Evolutionary conservation across 2,113 vertebrate genomes (phyloP).

Genomic region (Melanostigma gelatinosum): DNA sequence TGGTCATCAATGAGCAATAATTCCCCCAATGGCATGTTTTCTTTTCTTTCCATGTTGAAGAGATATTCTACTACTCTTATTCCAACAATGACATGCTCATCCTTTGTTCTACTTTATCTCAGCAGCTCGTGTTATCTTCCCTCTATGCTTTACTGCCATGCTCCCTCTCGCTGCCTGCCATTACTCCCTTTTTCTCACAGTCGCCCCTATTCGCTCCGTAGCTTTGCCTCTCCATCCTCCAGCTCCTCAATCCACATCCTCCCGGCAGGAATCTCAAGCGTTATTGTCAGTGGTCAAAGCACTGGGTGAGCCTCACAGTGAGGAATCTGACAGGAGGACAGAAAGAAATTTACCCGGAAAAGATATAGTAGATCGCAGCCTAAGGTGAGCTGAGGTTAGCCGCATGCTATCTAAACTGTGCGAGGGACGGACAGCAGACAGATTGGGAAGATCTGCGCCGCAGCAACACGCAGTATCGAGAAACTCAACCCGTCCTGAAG

Average conservation of each 20-base stretch:
- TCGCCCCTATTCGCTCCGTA: constrained; percentile 3
- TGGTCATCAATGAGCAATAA: not conserved
- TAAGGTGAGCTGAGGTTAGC: constrained; percentile 64
- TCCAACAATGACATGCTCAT: not conserved
- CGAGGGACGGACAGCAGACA: constrained; percentile 11
- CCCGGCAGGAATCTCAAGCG: constrained; percentile 40
- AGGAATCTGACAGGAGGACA: constrained; percentile 56
- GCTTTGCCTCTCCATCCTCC: constrained; percentile 28
- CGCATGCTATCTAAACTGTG: constrained; percentile 5
- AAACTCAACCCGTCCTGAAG: constrained; percentile 27
- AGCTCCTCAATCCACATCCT: constrained; percentile 58
- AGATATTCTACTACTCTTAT: constrained; percentile 10
- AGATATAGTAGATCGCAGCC: constrained; percentile 46
- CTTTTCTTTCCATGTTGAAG: not conserved
- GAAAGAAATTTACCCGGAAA: constrained; percentile 37
- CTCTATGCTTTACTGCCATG: constrained; percentile 19
- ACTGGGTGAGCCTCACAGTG: constrained; percentile 34
- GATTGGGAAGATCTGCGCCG: constrained; percentile 19
- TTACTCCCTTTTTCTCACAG: constrained; percentile 15
- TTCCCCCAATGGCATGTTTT: not conserved
- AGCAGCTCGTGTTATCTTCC: constrained; percentile 28
- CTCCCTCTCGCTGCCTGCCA: constrained; percentile 4
- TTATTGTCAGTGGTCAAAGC: constrained; percentile 54
- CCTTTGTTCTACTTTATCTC: constrained; percentile 24
- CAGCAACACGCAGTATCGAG: constrained; percentile 6